phyloP scores from a whole-genome alignment of 1,140 invertebrate species.

The Bilobella aurantiaca region DNA sequence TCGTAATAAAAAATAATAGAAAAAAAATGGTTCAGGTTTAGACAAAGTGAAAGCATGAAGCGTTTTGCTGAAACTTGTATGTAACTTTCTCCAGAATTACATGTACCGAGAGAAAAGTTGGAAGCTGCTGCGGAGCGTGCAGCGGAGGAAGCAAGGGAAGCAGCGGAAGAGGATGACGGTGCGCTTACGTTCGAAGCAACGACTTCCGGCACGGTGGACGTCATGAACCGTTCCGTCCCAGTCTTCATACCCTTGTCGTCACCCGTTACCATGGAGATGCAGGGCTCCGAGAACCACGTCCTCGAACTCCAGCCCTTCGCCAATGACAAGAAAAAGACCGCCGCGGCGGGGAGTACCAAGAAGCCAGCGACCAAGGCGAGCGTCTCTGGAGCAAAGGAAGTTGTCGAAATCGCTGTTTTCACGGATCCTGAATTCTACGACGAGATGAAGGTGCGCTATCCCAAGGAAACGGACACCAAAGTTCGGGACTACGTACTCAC shows the following conservation, averaged over 20 bases:
- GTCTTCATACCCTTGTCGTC: neutral
- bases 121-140: constrained; percentile 20
- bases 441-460: constrained; percentile 36
- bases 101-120: constrained; percentile 16
- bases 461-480: constrained; percentile 35
- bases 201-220: neutral
- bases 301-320: neutral
- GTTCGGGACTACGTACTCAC: constrained; percentile 37
- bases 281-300: neutral
- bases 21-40: no score
- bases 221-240: neutral
- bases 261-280: neutral
- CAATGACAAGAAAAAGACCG: neutral
- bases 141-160: constrained; percentile 3
- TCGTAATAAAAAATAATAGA: neutral
- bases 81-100: constrained; percentile 11
- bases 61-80: no score
- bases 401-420: constrained; percentile 39
- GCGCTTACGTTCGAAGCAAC: no score
- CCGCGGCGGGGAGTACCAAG: neutral
- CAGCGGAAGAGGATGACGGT: neutral
- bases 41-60: no score
- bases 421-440: constrained; percentile 37
- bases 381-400: neutral
- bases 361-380: neutral